Conservation (phyloP, 2,797 vertebrate species). For the Ptychobarbus kaznakovi region DNA sequence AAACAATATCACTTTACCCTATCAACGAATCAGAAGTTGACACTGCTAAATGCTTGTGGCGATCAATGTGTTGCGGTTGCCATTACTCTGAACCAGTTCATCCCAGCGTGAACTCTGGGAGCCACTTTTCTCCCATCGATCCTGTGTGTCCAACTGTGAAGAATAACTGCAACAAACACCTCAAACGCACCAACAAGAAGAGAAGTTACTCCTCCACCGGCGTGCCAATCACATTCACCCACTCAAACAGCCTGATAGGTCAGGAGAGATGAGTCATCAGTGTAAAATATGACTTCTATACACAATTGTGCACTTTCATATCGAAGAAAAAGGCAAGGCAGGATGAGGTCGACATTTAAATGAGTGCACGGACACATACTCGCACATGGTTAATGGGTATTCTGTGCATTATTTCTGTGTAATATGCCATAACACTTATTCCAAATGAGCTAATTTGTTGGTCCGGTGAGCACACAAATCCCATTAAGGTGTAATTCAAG, state of each 20-base stretch:
- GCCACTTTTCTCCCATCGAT: conserved; percentile 51
- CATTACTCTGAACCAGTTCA: conserved; percentile 6
- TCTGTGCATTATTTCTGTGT: conserved; percentile 44
- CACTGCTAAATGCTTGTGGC: conserved; percentile 1
- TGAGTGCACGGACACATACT: conserved; percentile 28
- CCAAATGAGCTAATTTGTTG: conserved; percentile 60
- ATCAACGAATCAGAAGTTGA: background rate
- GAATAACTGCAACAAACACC: conserved; percentile 42
- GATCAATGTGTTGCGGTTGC: conserved; percentile 12
- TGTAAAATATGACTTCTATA: conserved; percentile 5
- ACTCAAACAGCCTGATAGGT: conserved; percentile 7
- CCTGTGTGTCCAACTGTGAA: conserved; percentile 32
- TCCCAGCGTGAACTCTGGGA: conserved; percentile 21
- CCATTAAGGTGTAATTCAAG: conserved; percentile 38
- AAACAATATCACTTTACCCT: background rate
- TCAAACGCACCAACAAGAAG: conserved; percentile 19
- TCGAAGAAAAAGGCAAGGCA: background rate
- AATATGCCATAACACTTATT: conserved; percentile 52
- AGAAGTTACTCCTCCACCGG: conserved; percentile 3
- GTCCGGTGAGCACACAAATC: conserved; percentile 56
- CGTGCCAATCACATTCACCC: background rate
- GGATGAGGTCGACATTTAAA: conserved; percentile 19
- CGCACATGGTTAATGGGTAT: conserved; percentile 2
- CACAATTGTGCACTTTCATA: background rate
- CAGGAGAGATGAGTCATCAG: conserved; percentile 9